A percentile compares a stretch with the other conserved stretches of the same genome.
Evolutionary conservation across 2,888 invertebrate species (phyloP).

Genomic region (Chirona hameri): DNA sequence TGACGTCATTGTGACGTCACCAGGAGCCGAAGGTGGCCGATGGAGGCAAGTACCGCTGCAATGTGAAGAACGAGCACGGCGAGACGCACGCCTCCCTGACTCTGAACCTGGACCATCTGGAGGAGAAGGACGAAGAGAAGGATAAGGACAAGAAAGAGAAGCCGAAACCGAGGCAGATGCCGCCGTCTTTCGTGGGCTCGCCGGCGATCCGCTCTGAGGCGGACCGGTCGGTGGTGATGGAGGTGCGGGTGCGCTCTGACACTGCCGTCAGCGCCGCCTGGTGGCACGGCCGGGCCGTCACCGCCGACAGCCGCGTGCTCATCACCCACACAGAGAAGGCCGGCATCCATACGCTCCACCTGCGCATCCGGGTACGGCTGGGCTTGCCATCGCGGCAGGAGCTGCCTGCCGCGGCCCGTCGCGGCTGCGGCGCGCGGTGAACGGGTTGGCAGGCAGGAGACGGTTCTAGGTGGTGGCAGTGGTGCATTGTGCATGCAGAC

Average conservation of each 20-base stretch:
- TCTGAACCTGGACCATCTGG: constrained; percentile 75
- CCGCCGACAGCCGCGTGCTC: not conserved
- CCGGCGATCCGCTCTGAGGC: not conserved
- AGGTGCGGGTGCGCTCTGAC: not conserved
- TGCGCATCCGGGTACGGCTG: not conserved
- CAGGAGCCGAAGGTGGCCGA: constrained; percentile 93
- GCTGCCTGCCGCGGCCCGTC: not conserved
- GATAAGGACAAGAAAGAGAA: no score
- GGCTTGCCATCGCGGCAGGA: not conserved
- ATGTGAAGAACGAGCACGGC: constrained; percentile 94
- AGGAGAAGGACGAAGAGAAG: not conserved
- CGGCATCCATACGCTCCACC: not conserved
- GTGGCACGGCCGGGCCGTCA: not conserved
- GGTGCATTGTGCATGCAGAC: not conserved
- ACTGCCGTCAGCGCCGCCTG: not conserved
- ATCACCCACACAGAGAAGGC: not conserved
- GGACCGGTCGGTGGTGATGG: not conserved
- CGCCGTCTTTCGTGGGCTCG: not conserved
- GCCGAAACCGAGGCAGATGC: not conserved
- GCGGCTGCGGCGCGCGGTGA: not conserved
- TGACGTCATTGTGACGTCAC: constrained; percentile 65
- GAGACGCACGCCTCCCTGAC: constrained; percentile 96
- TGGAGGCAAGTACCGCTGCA: constrained; percentile 94
- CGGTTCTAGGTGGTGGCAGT: no score
- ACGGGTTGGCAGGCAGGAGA: not conserved